A percentile compares a stretch with the other conserved stretches of the same genome.
Evolutionary conservation across 1,140 invertebrate species (phyloP).

Genomic region (Yoshiicerus persimilis): DNA sequence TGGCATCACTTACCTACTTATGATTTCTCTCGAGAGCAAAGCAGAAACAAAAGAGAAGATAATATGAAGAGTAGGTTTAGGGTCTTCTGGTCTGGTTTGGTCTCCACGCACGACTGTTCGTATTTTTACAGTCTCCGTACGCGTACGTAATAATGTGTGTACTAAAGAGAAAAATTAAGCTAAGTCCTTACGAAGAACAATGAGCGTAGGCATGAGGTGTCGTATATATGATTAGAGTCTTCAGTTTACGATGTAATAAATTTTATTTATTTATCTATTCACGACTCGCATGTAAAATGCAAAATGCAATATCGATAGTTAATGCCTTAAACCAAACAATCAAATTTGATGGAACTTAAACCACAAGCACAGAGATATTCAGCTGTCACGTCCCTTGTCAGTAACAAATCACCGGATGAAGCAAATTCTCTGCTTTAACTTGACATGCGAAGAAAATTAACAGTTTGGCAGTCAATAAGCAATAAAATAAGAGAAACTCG

Average conservation of each 20-base stretch:
- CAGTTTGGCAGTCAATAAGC: not conserved
- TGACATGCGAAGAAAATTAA: not conserved
- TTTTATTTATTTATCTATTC: not conserved
- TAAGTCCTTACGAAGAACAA: not conserved
- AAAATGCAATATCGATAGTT: not conserved
- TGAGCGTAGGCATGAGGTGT: not conserved
- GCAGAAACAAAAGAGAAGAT: not conserved
- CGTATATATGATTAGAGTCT: not conserved
- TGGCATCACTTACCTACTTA: slow-evolving; percentile 10
- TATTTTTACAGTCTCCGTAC: not conserved
- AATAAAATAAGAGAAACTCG: slow-evolving; percentile 18
- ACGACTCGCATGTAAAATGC: not conserved
- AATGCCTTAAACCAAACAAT: not conserved
- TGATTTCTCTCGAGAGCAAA: not conserved
- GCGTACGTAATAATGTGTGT: not conserved
- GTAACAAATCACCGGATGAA: not conserved
- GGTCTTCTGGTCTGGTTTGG: not conserved
- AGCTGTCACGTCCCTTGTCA: not conserved
- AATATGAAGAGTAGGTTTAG: not conserved
- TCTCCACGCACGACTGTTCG: not conserved
- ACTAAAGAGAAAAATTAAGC: not conserved
- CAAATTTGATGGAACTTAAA: no score
- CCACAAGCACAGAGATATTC: not conserved
- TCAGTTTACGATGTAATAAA: not conserved
- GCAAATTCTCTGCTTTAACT: not conserved